Conservation (phyloP, 2,797 vertebrate genomes). For the Gobionotothen gibberifrons region DNA sequence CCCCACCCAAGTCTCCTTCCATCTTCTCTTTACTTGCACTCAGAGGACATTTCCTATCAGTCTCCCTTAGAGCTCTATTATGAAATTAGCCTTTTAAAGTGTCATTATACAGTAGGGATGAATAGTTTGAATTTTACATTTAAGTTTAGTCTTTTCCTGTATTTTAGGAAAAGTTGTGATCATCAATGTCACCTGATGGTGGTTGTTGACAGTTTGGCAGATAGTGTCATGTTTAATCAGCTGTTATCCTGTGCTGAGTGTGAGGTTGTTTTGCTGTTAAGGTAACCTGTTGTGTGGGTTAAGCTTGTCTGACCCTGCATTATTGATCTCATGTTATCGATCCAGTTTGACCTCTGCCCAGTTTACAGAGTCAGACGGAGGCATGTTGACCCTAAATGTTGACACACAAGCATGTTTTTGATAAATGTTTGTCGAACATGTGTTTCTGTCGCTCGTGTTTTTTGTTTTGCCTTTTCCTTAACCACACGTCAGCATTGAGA, state of each 20-base stretch:
- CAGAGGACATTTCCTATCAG: slow-evolving; percentile 4
- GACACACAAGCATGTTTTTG: background rate
- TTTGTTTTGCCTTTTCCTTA: slow-evolving; percentile 79
- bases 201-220: background rate
- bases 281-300: slow-evolving; percentile 9
- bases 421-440: background rate
- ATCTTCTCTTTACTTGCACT: slow-evolving; percentile 16
- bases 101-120: background rate
- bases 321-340: slow-evolving; percentile 64
- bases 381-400: background rate
- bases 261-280: slow-evolving; percentile 30
- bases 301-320: slow-evolving; percentile 21
- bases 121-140: background rate
- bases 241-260: background rate
- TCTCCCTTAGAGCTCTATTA: background rate
- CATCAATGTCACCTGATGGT: background rate
- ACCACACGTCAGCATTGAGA: slow-evolving; percentile 90
- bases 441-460: slow-evolving; percentile 23
- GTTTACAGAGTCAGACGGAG: slow-evolving; percentile 2
- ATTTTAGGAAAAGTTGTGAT: background rate
- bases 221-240: background rate
- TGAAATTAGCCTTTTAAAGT: background rate
- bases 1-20: slow-evolving; percentile 21
- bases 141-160: background rate
- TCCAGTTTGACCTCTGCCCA: slow-evolving; percentile 30